Evolutionary conservation across 2,113 vertebrate genomes (phyloP), one percentile per base, ranked within the genome.

Genomic region (Heterotis niloticus): DNA sequence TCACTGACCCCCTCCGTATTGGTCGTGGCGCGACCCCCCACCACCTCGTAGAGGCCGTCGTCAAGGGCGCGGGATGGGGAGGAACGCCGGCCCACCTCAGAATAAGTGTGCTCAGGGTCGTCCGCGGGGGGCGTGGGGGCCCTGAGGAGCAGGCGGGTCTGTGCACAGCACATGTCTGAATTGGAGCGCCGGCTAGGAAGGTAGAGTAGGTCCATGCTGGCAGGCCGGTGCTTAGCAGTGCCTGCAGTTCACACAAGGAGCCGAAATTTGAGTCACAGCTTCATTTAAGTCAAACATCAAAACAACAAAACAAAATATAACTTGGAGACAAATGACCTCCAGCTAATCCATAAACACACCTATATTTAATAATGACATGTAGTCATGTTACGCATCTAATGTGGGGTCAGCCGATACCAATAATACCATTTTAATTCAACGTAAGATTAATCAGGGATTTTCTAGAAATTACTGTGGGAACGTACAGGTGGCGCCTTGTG

Each of bases 121-220:
- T 24, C 70, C n/a, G 79, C 68, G 23, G 88, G 85, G 73, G 86
- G 85, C 79, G 80, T 88, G 82, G 90, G 89, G 70, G 88, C 87
- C 82, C 86, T 86, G 56, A 89, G 88, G 34, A 91, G 89, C 82
- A 91, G 91, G 68, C 88, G 89, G 72, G 83, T 87, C 13, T 86
- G 83, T 14, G 86, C 87, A 51, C 88, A 83, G 64, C 88, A 87
- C 78, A 91, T 83, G 83, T 93, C 91, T 0, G 88, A 88, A 79
- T 88, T 87, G 18, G 91, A 92, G 79, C 83, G 85, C 2, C 86
- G 90, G n/a, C 85, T 91, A 79, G 92, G 91, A 68, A 93, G 88
- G 64, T 91, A 89, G 52, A 93, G 86, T 72, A 93, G 90, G 82
- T 93, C 92, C 92, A 93, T 93, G 23, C 92, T 93, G 78, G 91